These are phyloP conservation scores for Mystacornis crossleyi DNA, from an alignment of 2,113 vertebrate genomes.

Conservation along the genomic window DNA sequence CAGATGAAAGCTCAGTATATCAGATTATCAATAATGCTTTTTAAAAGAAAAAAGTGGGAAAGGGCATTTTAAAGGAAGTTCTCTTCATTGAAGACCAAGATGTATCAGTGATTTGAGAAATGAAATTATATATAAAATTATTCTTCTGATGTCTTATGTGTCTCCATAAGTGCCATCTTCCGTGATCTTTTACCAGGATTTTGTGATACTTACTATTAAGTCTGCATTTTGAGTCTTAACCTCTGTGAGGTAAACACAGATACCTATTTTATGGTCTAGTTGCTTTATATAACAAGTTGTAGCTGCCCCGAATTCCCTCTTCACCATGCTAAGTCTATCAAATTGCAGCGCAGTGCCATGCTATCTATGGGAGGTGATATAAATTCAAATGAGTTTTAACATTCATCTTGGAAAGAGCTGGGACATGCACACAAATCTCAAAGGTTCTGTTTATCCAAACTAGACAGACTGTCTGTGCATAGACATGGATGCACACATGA, in stretches of 20 bases:
- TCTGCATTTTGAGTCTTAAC: slow-evolving; percentile 2
- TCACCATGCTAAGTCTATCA: neutral
- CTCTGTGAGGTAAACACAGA: neutral
- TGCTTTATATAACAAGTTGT: neutral
- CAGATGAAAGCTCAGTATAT: neutral
- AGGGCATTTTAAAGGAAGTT: neutral
- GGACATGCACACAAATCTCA: neutral
- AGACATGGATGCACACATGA: neutral
- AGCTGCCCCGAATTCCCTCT: neutral
- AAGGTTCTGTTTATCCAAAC: neutral
- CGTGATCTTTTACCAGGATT: neutral
- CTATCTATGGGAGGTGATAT: neutral
- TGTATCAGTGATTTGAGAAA: neutral
- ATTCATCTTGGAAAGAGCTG: neutral
- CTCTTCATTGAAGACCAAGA: neutral
- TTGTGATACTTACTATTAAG: neutral
- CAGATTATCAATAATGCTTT: neutral
- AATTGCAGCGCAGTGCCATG: neutral
- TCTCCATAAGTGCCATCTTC: neutral
- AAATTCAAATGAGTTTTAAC: neutral
- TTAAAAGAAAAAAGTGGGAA: neutral
- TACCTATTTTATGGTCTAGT: neutral
- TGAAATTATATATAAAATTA: neutral
- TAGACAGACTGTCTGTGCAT: neutral
- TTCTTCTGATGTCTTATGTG: neutral